Evolutionary conservation across 2,113 vertebrate species (phyloP).

Genomic region (Neogale vison): DNA sequence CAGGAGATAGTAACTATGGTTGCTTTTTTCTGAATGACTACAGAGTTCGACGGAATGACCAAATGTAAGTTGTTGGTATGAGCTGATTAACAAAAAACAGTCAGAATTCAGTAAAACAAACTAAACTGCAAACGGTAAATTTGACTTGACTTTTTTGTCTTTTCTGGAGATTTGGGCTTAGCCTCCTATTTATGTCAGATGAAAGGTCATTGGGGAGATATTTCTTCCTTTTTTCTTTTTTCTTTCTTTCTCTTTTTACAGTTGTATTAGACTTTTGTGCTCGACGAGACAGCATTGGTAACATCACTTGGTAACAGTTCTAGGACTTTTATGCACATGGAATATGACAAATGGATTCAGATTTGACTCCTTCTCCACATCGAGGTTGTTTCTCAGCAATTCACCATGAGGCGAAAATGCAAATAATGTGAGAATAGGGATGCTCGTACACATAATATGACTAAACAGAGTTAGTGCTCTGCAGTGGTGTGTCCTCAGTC

Average conservation of each 20-base stretch:
- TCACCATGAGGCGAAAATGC: not conserved
- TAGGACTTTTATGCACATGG: not conserved
- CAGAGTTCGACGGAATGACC: not conserved
- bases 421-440: not conserved
- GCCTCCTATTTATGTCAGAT: not conserved
- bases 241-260: not conserved
- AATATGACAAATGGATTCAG: not conserved
- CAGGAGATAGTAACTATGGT: not conserved
- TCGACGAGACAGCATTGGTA: not conserved
- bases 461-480: not conserved
- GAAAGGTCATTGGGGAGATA: not conserved
- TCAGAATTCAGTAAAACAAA: slow-evolving; percentile 40
- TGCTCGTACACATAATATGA: not conserved
- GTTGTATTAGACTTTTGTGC: not conserved
- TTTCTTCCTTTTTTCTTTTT: not conserved
- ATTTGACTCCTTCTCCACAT: not conserved
- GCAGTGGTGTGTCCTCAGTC: no score
- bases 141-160: not conserved
- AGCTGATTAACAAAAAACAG: not conserved
- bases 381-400: not conserved
- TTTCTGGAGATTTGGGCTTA: not conserved
- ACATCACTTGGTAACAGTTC: not conserved
- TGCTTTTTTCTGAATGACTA: slow-evolving; percentile 50
- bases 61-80: slow-evolving; percentile 44
- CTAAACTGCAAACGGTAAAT: not conserved